Evolutionary conservation across 2,888 invertebrate genomes (phyloP).

Genomic region (Lathronympha strigana): DNA sequence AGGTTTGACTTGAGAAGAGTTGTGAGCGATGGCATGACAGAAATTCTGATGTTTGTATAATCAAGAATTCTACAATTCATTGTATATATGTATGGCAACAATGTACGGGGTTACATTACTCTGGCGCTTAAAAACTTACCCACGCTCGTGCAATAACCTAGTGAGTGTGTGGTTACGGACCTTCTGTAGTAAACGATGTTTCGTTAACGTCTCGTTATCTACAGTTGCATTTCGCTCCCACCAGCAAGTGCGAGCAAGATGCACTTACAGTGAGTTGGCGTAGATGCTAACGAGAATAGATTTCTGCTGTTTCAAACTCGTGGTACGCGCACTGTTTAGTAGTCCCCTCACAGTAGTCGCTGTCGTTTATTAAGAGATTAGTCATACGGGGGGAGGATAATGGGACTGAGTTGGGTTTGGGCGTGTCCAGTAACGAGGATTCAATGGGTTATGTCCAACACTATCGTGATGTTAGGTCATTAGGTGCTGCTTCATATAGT

Average conservation of each 20-base stretch:
- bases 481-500: neutral
- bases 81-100: too few species aligned
- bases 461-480: neutral
- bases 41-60: too few species aligned
- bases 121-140: neutral
- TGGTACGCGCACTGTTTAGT: conserved; percentile 47
- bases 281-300: neutral
- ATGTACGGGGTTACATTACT: neutral
- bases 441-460: neutral
- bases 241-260: too few species aligned
- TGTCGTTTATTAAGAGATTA: conserved; percentile 56
- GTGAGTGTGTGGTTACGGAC: too few species aligned
- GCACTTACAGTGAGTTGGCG: too few species aligned
- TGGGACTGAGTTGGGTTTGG: conserved; percentile 38
- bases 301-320: too few species aligned
- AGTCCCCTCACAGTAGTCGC: conserved; percentile 56
- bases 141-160: neutral
- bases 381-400: conserved; percentile 49
- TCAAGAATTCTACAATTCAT: too few species aligned
- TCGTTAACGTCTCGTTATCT: too few species aligned
- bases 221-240: too few species aligned
- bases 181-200: too few species aligned
- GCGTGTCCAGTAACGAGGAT: conserved; percentile 15
- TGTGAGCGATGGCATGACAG: too few species aligned
- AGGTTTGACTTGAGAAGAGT: too few species aligned